Conservation (phyloP, 1,140 invertebrate species). For the Oncopodura yosiiana region DNA sequence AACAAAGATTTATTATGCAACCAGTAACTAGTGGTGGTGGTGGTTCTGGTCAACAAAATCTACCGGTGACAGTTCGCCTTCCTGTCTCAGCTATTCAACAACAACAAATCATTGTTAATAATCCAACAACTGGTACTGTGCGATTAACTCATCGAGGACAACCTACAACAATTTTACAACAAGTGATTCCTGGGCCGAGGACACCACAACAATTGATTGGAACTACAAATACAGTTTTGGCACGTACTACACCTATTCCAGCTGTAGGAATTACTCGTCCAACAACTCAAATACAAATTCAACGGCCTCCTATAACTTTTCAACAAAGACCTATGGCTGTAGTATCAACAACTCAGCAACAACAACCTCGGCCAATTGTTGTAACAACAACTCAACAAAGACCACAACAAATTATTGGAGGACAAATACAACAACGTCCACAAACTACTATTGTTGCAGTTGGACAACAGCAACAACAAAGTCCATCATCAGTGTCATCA, state of each 20-base stretch:
- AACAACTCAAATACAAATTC: constrained; percentile 1
- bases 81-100: constrained; percentile 11
- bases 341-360: constrained; percentile 24
- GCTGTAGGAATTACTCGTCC: neutral
- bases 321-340: constrained; percentile 7
- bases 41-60: constrained; percentile 4
- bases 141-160: no score
- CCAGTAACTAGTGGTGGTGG: neutral
- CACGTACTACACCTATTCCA: constrained; percentile 17
- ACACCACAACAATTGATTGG: neutral
- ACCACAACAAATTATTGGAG: no score
- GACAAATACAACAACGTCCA: no score
- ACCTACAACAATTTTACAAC: no score
- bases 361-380: constrained; percentile 1
- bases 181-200: no score
- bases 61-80: constrained; percentile 25
- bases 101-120: neutral
- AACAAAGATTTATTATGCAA: constrained; percentile 20
- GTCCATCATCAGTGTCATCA: no score
- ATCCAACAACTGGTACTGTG: neutral
- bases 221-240: constrained; percentile 22
- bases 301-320: neutral
- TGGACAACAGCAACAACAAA: no score
- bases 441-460: no score
- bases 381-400: constrained; percentile 1